Percentiles rank a stretch among this genome's conserved stretches.
phyloP scores from a whole-genome alignment of 2,113 vertebrate genomes.

The Triplophysa siluroides region DNA sequence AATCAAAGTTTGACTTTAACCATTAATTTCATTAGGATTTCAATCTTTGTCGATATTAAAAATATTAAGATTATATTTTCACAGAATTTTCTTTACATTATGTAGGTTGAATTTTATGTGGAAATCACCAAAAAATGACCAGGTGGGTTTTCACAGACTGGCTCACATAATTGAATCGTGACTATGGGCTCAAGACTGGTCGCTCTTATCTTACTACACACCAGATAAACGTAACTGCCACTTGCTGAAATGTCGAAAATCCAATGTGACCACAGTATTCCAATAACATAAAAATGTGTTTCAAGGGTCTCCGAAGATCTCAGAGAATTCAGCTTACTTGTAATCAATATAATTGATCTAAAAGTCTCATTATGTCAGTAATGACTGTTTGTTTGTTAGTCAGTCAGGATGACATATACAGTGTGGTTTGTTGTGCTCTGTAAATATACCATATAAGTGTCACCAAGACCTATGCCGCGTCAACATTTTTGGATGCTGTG shows the following conservation, averaged over 20 bases:
- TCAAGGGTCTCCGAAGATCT: slow-evolving; percentile 59
- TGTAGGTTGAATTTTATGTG: too few species aligned
- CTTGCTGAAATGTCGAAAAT: slow-evolving; percentile 60
- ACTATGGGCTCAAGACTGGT: neutral
- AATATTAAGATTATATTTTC: too few species aligned
- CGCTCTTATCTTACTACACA: slow-evolving; percentile 52
- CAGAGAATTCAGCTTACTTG: slow-evolving; percentile 55
- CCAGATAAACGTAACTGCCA: slow-evolving; percentile 56
- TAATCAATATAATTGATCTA: slow-evolving; percentile 72
- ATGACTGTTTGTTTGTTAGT: slow-evolving; percentile 6
- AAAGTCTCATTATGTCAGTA: slow-evolving; percentile 53
- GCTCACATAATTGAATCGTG: neutral
- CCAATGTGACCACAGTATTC: slow-evolving; percentile 69
- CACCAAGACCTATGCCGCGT: neutral
- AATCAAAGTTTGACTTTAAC: too few species aligned
- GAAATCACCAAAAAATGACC: too few species aligned
- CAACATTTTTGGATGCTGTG: neutral
- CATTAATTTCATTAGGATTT: too few species aligned
- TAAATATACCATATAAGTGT: neutral
- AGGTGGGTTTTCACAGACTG: too few species aligned
- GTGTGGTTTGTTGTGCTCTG: neutral
- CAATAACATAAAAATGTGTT: slow-evolving; percentile 68
- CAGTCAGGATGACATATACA: neutral
- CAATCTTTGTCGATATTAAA: too few species aligned
- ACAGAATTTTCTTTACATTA: too few species aligned